Evolutionary conservation across 2,797 vertebrate species (phyloP).

Genomic region (Vireo griseus): DNA sequence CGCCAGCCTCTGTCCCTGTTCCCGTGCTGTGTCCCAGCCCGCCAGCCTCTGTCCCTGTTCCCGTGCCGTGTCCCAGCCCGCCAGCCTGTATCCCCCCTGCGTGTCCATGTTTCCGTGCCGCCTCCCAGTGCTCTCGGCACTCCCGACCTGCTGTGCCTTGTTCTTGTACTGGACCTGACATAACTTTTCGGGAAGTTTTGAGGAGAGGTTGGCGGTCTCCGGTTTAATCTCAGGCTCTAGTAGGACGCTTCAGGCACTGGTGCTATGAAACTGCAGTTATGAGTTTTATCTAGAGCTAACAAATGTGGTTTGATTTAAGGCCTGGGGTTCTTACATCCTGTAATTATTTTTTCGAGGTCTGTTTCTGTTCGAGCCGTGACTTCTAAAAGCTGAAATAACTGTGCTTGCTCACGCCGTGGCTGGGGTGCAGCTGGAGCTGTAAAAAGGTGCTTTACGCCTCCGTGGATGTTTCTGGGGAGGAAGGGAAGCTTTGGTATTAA

Average conservation of each 20-base stretch:
- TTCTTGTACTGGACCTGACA: background rate
- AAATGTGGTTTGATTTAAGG: background rate
- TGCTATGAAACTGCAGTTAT: background rate
- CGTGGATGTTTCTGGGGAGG: background rate
- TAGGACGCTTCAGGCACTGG: background rate
- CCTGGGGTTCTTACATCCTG: background rate
- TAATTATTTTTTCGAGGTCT: background rate
- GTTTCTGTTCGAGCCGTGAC: background rate
- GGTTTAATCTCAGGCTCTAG: background rate
- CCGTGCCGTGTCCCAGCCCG: background rate
- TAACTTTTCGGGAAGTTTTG: background rate
- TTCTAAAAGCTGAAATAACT: background rate
- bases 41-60: background rate
- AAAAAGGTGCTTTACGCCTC: background rate
- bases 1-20: background rate
- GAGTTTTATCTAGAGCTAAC: background rate
- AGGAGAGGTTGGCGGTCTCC: background rate
- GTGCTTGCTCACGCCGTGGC: background rate
- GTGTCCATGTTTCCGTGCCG: background rate
- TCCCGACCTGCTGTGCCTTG: background rate
- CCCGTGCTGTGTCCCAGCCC: too few species aligned
- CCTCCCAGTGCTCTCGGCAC: background rate
- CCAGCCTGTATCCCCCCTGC: too few species aligned
- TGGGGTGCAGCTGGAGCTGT: background rate
- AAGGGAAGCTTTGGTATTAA: too few species aligned